Percentiles rank a stretch among this genome's conserved stretches.
These are phyloP conservation scores for Andrena praecox DNA, from an alignment of 2,888 invertebrate species.

Conservation along the genomic window DNA sequence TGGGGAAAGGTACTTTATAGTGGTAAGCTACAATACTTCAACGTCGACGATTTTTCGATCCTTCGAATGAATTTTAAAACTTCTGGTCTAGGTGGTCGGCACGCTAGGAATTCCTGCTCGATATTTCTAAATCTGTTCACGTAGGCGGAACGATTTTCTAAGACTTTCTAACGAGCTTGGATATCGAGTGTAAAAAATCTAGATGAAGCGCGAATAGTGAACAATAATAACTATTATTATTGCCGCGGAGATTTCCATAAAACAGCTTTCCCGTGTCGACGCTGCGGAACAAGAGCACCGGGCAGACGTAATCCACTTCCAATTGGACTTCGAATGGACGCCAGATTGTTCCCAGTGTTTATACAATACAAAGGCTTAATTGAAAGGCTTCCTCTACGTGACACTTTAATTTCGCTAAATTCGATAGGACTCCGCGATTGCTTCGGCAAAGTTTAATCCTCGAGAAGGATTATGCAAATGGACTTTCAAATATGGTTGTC, in stretches of 20 bases:
- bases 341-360: neutral
- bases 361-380: neutral
- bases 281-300: conserved; percentile 3
- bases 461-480: too few species aligned
- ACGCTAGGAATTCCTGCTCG: too few species aligned
- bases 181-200: conserved; percentile 15
- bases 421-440: neutral
- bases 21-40: too few species aligned
- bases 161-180: conserved; percentile 35
- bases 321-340: conserved; percentile 8
- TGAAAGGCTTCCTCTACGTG: conserved; percentile 5
- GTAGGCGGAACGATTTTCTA: conserved; percentile 44
- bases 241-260: neutral
- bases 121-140: conserved; percentile 21
- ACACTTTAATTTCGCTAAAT: conserved; percentile 21
- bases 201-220: conserved; percentile 10
- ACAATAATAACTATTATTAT: conserved; percentile 19
- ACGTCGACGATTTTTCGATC: too few species aligned
- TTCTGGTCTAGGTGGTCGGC: too few species aligned
- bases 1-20: too few species aligned
- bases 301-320: conserved; percentile 21
- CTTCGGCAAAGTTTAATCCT: too few species aligned
- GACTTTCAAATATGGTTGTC: too few species aligned
- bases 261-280: neutral
- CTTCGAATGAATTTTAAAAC: too few species aligned